Base-by-base conservation (phyloP, 1,140 invertebrate genomes). In the Drosophila pachea region DNA sequence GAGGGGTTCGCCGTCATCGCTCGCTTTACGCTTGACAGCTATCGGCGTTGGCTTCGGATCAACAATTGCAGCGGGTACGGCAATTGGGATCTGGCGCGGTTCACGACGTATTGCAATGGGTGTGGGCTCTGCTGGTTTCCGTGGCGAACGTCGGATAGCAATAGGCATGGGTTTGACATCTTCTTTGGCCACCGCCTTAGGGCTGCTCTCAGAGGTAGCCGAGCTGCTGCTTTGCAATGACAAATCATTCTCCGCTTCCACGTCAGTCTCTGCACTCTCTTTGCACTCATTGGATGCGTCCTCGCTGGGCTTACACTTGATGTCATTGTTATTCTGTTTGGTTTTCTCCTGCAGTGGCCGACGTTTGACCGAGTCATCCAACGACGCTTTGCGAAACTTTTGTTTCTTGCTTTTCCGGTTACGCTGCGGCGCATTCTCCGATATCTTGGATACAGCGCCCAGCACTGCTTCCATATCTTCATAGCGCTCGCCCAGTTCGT, bases 401-500 rank as follows among this genome's bases (percentile, higher is more conserved):
- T 54, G 56, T 9, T 59, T 74, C 12, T 73, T 70, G 29, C 14
- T 81, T 40, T 38, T 52, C 7, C 61, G 52, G 9, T 12, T 29
- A 4, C 53, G 68, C 8, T 58, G 53, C 7, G 56, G 56, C 4
- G 53, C 32, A 52, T 72, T 86, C 8, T 86, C 77, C 4, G 61
- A 58, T 5, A 48, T 53, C 29, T 69, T 73, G 4, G 68, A 53
- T 12, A 53, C 70, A 67, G 68, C 74, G 53, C 63, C 49, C 67
- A 89, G 71, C 56, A 89, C 73, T 75, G 70, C 70, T 6, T 82
- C 79, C 68, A 76, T 74, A 35, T 91, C 78, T 12, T 90, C 87
- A 77, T 95, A 95, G 4, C 91, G 88, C 47, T 92, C 90, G 2
- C 98, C 98, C 12, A 99, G 90, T 91, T 99, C 98, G 5, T 91